A percentile compares a stretch with the other conserved stretches of the same genome.
These are phyloP conservation scores for Drosophila anceps DNA, from an alignment of 2,888 invertebrate species.

Conservation along the genomic window DNA sequence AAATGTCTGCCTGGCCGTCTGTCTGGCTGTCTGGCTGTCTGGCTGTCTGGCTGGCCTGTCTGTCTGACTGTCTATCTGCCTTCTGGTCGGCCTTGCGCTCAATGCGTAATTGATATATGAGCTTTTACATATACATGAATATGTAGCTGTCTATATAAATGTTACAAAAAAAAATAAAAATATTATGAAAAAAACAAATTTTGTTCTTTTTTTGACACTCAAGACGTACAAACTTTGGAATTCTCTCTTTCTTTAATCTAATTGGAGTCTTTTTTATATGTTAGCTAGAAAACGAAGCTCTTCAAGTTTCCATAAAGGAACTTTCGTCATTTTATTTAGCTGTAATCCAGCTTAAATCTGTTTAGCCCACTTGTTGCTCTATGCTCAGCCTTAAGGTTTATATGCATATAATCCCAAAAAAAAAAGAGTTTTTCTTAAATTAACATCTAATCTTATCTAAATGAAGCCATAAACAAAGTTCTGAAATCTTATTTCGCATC, in stretches of 20 bases:
- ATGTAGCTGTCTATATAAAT: neutral
- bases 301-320: neutral
- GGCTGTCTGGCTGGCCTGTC: constrained; percentile 10
- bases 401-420: neutral
- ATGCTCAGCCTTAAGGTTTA: neutral
- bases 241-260: neutral
- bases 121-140: constrained; percentile 16
- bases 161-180: neutral
- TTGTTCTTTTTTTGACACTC: neutral
- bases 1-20: constrained; percentile 20
- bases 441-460: constrained; percentile 1
- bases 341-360: neutral
- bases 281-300: neutral
- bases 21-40: constrained; percentile 8
- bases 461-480: neutral
- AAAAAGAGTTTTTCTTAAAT: neutral
- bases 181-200: neutral
- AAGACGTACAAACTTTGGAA: no score
- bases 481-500: neutral
- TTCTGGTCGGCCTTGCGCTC: constrained; percentile 69
- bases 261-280: neutral
- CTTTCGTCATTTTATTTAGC: neutral
- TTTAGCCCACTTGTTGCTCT: neutral
- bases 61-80: constrained; percentile 27
- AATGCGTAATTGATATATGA: constrained; percentile 72